Conservation (phyloP, 2,797 vertebrate species). For the Staurois parvus region DNA sequence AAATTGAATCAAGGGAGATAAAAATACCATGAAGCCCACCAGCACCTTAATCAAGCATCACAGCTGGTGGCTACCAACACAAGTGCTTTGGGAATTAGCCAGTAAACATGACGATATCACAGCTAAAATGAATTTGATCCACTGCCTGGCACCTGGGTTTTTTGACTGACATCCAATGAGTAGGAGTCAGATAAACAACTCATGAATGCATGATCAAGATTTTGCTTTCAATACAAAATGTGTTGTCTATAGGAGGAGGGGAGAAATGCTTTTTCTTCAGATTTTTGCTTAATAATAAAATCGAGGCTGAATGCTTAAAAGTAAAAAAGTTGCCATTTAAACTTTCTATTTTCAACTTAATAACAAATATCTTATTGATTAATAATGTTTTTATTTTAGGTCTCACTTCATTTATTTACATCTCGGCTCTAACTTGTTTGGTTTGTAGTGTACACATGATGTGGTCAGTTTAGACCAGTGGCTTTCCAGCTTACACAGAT, state of each 20-base stretch:
- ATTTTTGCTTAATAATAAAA: constrained; percentile 52
- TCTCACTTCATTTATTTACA: background rate
- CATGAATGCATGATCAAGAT: constrained; percentile 63
- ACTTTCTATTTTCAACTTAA: constrained; percentile 1
- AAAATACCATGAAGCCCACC: constrained; percentile 47
- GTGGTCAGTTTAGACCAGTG: background rate
- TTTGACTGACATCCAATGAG: constrained; percentile 64
- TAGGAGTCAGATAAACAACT: constrained; percentile 64
- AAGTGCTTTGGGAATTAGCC: constrained; percentile 61
- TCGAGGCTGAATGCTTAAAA: constrained; percentile 26
- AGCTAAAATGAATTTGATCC: constrained; percentile 61
- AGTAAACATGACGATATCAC: constrained; percentile 58
- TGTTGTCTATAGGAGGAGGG: constrained; percentile 56
- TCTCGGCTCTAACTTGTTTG: background rate
- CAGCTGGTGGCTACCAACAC: constrained; percentile 59
- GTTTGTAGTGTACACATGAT: background rate
- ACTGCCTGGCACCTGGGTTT: constrained; percentile 61
- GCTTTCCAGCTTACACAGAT: too few species aligned
- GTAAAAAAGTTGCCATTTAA: constrained; percentile 24
- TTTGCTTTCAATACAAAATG: constrained; percentile 63
- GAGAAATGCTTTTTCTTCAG: constrained; percentile 10
- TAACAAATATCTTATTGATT: constrained; percentile 14
- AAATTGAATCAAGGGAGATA: constrained; percentile 56
- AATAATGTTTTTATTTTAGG: constrained; percentile 18
- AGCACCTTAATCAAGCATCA: constrained; percentile 54